Evolutionary conservation across 1,140 invertebrate genomes (phyloP).

Genomic region (Apis florea): DNA sequence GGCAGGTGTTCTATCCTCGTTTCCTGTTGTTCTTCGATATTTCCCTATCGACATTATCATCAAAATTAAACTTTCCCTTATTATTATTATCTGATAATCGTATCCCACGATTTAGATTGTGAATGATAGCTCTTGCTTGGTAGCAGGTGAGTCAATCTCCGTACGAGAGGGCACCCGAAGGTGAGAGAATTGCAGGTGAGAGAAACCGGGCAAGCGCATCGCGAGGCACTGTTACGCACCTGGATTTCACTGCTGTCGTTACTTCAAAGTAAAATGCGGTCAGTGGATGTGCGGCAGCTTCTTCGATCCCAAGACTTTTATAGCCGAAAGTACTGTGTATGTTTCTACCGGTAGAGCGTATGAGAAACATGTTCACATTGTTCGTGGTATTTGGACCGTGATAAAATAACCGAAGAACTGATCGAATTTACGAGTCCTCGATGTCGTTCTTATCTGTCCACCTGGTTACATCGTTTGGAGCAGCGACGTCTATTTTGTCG

Average conservation of each 20-base stretch:
- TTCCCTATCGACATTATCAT: background rate
- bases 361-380: background rate
- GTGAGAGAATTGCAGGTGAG: constrained; percentile 58
- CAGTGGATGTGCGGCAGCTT: constrained; percentile 27
- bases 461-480: constrained; percentile 12
- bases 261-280: constrained; percentile 46
- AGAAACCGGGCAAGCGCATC: constrained; percentile 64
- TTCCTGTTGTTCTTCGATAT: background rate
- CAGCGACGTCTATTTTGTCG: constrained; percentile 6
- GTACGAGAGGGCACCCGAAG: constrained; percentile 9
- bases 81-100: background rate
- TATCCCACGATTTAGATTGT: background rate
- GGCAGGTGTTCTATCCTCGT: no score
- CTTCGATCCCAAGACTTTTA: constrained; percentile 29
- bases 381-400: background rate
- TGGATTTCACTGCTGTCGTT: constrained; percentile 15
- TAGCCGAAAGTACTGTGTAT: background rate
- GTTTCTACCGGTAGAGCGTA: constrained; percentile 6
- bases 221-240: constrained; percentile 36
- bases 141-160: constrained; percentile 25
- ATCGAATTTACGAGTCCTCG: constrained; percentile 23
- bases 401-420: background rate
- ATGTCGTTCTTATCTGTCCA: constrained; percentile 28
- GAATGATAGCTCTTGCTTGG: constrained; percentile 2
- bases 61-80: background rate